Base-by-base conservation (phyloP, 2,797 vertebrate genomes). In the Allobates femoralis region DNA sequence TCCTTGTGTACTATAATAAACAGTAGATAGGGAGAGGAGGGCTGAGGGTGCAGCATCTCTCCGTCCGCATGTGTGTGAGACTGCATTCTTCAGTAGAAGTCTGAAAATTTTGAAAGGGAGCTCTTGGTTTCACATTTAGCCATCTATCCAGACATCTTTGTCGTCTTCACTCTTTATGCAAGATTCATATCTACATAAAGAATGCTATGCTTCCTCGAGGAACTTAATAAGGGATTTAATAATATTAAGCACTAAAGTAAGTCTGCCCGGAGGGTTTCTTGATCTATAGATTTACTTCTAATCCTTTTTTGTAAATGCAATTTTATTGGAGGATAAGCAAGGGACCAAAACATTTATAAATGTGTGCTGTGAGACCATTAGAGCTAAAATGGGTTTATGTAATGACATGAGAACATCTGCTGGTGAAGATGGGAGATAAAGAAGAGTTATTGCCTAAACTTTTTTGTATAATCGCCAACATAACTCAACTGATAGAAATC, bases 321-420 rank as follows among this genome's bases (percentile, higher is more conserved):
- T 75, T 75, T 51, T n/a, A 28, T 6, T 28, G 26, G 19, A 75
- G 73, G 73, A 51, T 50, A 75, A 75, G 37, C 37, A 51, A 75
- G 73, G n/a, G 26, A 51, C 12, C 73, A 75, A 75, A 75, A 34
- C 32, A 21, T 67, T 67, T 7, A 67, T 34, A 67, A 67, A 67
- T 67, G 66, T 67, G 62, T 18, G 32, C 66, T 51, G 4, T 28
- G 41, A 53, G 73, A 53, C 73, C 50, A 51, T 75, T 51, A 50
- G 41, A 51, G 41, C 73, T 51, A 14, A 50, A 51, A 50, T 51
- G 16, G 46, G 23, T 46, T 75, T 51, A 75, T 51, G n/a, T 53
- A 75, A 75, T 75, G 50, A 75, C 41, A 51, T 30, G 37, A 50
- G 46, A 75, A 75, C 46, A 75, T 75, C 73, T 75, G 73, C n/a